Conservation (phyloP, 2,797 vertebrate genomes). For the Taenioides sp. region DNA sequence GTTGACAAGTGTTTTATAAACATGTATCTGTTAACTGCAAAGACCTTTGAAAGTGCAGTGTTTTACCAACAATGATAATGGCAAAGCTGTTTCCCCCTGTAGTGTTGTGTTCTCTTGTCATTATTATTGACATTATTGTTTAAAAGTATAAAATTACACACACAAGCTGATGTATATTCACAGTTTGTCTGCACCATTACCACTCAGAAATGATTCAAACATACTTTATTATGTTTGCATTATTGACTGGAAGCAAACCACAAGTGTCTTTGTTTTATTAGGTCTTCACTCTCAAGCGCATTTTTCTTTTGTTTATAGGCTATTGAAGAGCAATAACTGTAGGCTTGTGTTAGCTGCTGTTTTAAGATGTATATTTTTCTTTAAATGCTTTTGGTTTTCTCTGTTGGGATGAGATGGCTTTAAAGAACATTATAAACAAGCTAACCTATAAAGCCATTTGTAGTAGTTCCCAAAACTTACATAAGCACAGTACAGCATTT, state of each 20-base stretch:
- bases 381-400: conserved; percentile 58
- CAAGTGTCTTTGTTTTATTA: conserved; percentile 64
- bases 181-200: conserved; percentile 48
- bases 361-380: conserved; percentile 58
- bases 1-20: neutral
- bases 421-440: conserved; percentile 50
- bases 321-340: conserved; percentile 69
- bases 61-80: too few relatives aligned
- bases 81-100: neutral
- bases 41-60: neutral
- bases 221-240: conserved; percentile 60
- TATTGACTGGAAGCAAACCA: conserved; percentile 65
- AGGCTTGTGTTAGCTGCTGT: conserved; percentile 60
- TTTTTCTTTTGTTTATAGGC: conserved; percentile 69
- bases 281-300: conserved; percentile 55
- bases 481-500: neutral
- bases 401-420: conserved; percentile 23
- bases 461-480: neutral
- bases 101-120: conserved; percentile 14
- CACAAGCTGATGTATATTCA: conserved; percentile 39
- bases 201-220: conserved; percentile 66
- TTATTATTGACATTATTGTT: conserved; percentile 33
- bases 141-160: conserved; percentile 44
- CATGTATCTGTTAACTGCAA: neutral
- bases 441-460: conserved; percentile 13